Evolutionary conservation across 2,888 invertebrate genomes (phyloP).

Genomic region (Bursaphelenchus okinawaensis): DNA sequence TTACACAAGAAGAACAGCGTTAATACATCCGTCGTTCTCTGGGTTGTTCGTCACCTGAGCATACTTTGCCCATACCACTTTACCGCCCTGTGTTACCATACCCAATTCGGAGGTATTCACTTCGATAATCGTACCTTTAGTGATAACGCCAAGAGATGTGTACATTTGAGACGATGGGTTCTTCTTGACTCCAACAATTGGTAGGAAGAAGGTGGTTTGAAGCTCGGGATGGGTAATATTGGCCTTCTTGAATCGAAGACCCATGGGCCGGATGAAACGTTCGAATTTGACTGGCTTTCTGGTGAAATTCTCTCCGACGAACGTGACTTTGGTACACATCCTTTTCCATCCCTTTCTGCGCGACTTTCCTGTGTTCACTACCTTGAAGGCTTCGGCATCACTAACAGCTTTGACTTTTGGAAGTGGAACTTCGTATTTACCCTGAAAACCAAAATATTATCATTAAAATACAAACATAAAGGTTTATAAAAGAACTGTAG

Average conservation of each 20-base stretch:
- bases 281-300: constrained; percentile 98
- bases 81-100: constrained; percentile 94
- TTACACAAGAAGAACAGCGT: constrained; percentile 91
- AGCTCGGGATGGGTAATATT: constrained; percentile 98
- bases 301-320: constrained; percentile 94
- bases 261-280: constrained; percentile 93
- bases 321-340: constrained; percentile 85
- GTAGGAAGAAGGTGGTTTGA: constrained; percentile 92
- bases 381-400: constrained; percentile 89
- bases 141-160: constrained; percentile 92
- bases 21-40: constrained; percentile 98
- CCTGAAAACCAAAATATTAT: constrained; percentile 60
- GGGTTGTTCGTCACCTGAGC: constrained; percentile 98
- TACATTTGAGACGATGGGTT: constrained; percentile 96
- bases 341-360: constrained; percentile 87
- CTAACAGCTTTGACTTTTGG: constrained; percentile 95
- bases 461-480: neutral
- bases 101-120: constrained; percentile 95
- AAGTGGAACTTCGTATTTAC: constrained; percentile 98
- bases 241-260: constrained; percentile 64
- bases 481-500: neutral
- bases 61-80: constrained; percentile 97
- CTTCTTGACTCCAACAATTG: constrained; percentile 97
- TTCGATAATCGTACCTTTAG: constrained; percentile 66
- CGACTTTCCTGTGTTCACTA: constrained; percentile 55